phyloP scores from a whole-genome alignment of 2,797 vertebrate species.

The Microctenopoma lineatum region DNA sequence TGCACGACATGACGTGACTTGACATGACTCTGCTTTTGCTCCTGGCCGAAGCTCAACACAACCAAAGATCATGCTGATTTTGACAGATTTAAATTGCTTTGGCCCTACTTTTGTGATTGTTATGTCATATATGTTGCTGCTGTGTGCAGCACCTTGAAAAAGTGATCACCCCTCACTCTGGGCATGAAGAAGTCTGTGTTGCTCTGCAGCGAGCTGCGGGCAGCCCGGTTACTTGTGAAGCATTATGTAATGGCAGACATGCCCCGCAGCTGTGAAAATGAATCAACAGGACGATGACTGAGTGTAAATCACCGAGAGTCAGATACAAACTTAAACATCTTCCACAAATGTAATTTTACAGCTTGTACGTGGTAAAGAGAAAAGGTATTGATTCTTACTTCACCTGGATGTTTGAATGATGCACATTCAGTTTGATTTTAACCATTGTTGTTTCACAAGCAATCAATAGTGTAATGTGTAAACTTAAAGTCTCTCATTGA shows the following conservation, averaged over 20 bases:
- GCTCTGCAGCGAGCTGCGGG: constrained; percentile 19
- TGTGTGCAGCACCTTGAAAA: neutral
- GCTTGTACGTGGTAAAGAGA: neutral
- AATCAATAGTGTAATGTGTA: too few species aligned
- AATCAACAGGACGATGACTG: constrained; percentile 4
- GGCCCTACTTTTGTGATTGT: neutral
- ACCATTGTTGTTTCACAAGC: too few species aligned
- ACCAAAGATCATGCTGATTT: neutral
- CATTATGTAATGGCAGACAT: constrained; percentile 33
- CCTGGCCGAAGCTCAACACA: constrained; percentile 12
- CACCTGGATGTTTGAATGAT: too few species aligned
- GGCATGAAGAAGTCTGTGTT: neutral
- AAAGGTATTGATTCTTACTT: too few species aligned
- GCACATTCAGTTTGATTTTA: too few species aligned
- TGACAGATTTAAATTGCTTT: neutral
- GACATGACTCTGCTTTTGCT: constrained; percentile 32
- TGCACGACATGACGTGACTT: constrained; percentile 31
- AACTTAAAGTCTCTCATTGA: too few species aligned
- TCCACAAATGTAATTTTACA: neutral
- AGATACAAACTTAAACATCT: neutral
- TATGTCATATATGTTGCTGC: neutral
- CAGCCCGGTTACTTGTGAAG: constrained; percentile 20
- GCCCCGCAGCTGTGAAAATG: constrained; percentile 48
- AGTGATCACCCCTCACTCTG: constrained; percentile 4
- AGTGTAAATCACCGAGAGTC: neutral